Base-by-base conservation (phyloP, 1,140 invertebrate species). In the Leptopilina clavipes region DNA sequence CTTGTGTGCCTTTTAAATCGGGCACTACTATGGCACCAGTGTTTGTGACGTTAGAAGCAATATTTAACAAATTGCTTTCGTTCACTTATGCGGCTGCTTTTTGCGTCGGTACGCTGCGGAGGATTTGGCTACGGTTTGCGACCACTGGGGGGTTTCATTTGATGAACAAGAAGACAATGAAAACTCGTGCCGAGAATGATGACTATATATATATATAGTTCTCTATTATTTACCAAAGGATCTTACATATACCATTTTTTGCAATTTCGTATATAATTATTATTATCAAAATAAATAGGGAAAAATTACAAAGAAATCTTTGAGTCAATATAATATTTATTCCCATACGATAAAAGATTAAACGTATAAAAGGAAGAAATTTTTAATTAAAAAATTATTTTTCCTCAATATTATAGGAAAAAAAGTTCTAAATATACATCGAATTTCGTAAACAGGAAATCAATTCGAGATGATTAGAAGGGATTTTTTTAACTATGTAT, bases 61-160 rank as follows among this genome's bases (percentile, higher is more conserved):
- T 84, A 84, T 84, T 84, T 84, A 84, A 84, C 76, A 83, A 84
- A 84, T 84, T 84, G 83, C 83, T 84, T 83, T 82, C 73, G 77
- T 82, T 76, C 74, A 59, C 76, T 79, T 52, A 78, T 77, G 45
- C 12, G 83, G 83, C 83, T 84, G 82, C 83, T n/a, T n/a, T 79
- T 79, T 79, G 78, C 80, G 75, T 79, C 44, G 19, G 18, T 25
- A 14, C 11, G n/a, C n/a, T n/a, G n/a, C 25, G 11, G 48, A 75
- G 81, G 81, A 82, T 82, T 82, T 80, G 40, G 76, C 59, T 76
- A 71, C 79, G 71, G 72, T 75, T 73, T 77, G 59, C 45, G 70
- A 76, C 59, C 72, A 10, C 45, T 45, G n/a, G n/a, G 75, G 45
- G 82, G 79, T 73, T 83, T 80, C 81, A 82, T 83, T 80, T 80